Base-by-base conservation (phyloP, 2,888 invertebrate species). In the Diloba caeruleocephala region DNA sequence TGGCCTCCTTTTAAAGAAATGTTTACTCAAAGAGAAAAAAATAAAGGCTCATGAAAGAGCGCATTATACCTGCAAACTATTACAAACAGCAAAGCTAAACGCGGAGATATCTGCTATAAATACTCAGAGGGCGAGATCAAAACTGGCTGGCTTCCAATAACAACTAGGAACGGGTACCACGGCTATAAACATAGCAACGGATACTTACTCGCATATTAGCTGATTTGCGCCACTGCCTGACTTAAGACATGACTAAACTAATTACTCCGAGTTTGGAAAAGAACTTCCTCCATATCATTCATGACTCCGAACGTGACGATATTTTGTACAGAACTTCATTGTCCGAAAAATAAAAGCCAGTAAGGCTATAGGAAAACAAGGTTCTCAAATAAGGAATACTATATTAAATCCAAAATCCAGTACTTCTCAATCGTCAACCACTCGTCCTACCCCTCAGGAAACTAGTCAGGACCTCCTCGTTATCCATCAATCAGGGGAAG, bases 31-130 rank as follows among this genome's bases (percentile, higher is more conserved):
- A 46, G 60, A 60, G 4, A 15, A 23, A 1, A 63, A 49, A 34
- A 52, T 62, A 0, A 51, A 36, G 1, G n/a, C 14, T 60, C 0
- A 7, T 48, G 4, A 68, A 59, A 36, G 46, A 61, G 7, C 50
- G 61, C n/a, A 25, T 50, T 0, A 36, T 63, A 2, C 71, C 71
- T 0, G 39, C 34, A 44, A n/a, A n/a, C 14, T 70, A n/a, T 26
- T 70, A n/a, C 63, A 70, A 29, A 51, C 69, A 0, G 65, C 64
- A 7, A 62, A 53, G 17, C 19, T 66, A 7, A 69, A 69, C 21
- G 39, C 49, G 0, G 59, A 69, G 10, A 63, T 61, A 7, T 42
- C 51, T 1, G 60, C 60, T 0, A 58, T 64, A 63, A 1, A 13
- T 41, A 3, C 51, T 33, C 0, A 28, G 61, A 10, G 21, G 17